Conservation (phyloP, 2,113 vertebrate species). For the Thermophis baileyi region DNA sequence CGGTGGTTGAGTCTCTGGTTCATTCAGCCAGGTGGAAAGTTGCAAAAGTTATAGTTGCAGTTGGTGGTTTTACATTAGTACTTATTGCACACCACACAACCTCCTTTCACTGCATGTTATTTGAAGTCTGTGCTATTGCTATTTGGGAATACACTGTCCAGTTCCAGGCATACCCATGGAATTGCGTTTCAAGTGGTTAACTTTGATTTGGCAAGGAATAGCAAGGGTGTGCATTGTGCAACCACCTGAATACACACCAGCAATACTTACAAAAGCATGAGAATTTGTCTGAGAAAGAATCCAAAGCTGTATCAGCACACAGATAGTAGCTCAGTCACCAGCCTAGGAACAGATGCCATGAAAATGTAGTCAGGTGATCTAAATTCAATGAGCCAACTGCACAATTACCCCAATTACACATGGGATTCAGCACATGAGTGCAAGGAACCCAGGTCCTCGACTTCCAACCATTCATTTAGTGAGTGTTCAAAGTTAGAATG, state of each 20-base stretch:
- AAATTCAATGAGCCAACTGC: not conserved
- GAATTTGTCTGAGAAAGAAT: not conserved
- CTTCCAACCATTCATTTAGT: too few species aligned
- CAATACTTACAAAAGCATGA: not conserved
- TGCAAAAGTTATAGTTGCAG: not conserved
- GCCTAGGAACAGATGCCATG: not conserved
- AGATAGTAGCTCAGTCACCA: not conserved
- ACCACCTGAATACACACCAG: not conserved
- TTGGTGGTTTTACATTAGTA: not conserved
- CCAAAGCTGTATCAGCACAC: not conserved
- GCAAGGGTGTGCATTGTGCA: not conserved
- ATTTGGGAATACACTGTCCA: not conserved
- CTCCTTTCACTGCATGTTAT: not conserved
- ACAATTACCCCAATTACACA: not conserved
- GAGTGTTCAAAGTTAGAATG: too few species aligned
- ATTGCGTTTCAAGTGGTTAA: not conserved
- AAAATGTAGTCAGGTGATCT: not conserved
- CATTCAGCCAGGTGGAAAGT: not conserved
- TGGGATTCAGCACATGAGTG: not conserved
- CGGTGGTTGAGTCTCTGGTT: not conserved
- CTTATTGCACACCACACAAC: not conserved
- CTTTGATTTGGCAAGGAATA: not conserved
- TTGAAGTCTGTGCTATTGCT: not conserved
- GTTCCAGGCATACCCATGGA: not conserved
- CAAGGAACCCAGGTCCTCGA: not conserved